Evolutionary conservation across 2,797 vertebrate genomes (phyloP).

Genomic region (Hoplostethus mediterraneus): DNA sequence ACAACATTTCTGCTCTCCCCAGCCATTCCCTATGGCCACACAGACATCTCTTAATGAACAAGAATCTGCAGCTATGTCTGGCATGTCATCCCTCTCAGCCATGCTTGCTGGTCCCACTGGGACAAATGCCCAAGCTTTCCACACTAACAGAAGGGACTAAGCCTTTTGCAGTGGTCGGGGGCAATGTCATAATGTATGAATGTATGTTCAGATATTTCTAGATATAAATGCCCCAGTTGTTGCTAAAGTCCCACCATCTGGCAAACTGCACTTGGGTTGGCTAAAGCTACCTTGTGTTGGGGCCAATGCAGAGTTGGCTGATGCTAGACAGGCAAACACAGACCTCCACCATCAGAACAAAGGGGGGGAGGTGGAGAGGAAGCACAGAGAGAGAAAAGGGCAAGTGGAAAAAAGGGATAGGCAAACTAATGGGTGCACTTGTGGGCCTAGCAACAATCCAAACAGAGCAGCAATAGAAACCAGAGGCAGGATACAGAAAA

Average conservation of each 20-base stretch:
- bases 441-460: conserved; percentile 76
- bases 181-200: conserved; percentile 36
- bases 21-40: conserved; percentile 48
- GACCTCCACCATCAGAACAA: conserved; percentile 41
- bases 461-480: conserved; percentile 74
- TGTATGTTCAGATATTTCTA: conserved; percentile 72
- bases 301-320: conserved; percentile 31
- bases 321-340: conserved; percentile 41
- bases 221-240: conserved; percentile 81
- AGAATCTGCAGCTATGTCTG: conserved; percentile 80
- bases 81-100: conserved; percentile 72
- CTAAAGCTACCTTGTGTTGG: conserved; percentile 19
- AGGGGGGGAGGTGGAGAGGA: conserved; percentile 26
- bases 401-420: conserved; percentile 40
- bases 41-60: conserved; percentile 77
- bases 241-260: conserved; percentile 50
- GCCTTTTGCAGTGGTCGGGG: conserved; percentile 25
- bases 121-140: conserved; percentile 59
- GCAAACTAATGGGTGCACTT: conserved; percentile 47
- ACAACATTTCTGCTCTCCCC: conserved; percentile 38
- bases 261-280: conserved; percentile 50
- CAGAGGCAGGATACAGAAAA: conserved; percentile 26
- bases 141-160: conserved; percentile 40
- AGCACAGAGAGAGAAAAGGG: conserved; percentile 17
- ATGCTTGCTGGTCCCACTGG: conserved; percentile 45